Conservation (phyloP, 2,113 vertebrate species). For the Rhinogobius similis region DNA sequence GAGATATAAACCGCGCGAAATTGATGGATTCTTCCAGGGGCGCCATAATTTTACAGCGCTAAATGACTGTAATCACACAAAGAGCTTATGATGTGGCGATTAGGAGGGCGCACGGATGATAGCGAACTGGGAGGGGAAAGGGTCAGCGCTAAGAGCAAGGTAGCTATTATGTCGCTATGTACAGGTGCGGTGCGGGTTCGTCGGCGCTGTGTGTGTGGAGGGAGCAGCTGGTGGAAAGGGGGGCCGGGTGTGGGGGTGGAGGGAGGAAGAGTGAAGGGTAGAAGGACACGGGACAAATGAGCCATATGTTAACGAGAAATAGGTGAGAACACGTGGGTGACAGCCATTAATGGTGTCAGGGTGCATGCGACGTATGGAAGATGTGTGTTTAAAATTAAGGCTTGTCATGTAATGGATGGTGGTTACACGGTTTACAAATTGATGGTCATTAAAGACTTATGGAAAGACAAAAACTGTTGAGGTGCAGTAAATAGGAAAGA, state of each 20-base stretch:
- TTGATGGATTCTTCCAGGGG: constrained; percentile 15
- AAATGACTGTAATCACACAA: constrained; percentile 27
- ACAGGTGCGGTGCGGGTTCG: neutral
- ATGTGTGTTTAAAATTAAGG: neutral
- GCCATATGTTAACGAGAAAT: neutral
- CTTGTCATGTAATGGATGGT: neutral
- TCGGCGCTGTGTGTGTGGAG: neutral
- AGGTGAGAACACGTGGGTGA: neutral
- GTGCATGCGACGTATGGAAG: neutral
- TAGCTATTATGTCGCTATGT: neutral
- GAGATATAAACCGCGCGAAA: constrained; percentile 37
- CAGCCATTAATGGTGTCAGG: neutral
- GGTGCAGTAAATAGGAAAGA: too few species aligned
- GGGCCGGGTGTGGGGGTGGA: neutral
- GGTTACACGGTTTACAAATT: neutral
- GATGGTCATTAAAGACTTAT: neutral
- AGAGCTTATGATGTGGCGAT: constrained; percentile 14
- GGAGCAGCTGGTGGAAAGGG: neutral
- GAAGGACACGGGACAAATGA: constrained; percentile 3
- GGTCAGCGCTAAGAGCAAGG: neutral
- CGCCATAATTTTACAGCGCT: constrained; percentile 10
- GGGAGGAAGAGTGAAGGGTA: neutral
- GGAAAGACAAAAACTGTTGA: neutral
- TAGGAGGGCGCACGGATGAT: neutral
- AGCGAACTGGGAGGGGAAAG: neutral